Evolutionary conservation across 1,140 invertebrate genomes (phyloP), one percentile per base, ranked within the genome.

Genomic region (Leptinotarsa undecemlineata): DNA sequence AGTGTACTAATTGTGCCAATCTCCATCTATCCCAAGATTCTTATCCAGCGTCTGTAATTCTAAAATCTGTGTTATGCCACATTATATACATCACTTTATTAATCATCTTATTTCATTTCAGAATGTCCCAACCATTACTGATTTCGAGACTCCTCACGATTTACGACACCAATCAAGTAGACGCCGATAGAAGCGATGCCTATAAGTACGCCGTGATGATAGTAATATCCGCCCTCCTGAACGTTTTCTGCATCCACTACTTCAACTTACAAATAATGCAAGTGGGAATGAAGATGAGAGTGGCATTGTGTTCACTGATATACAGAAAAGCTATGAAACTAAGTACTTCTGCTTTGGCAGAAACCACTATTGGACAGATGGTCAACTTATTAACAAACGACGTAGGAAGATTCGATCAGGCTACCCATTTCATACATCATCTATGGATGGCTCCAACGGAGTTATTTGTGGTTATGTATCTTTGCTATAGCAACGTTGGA

Each of bases 361-460:
- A 92, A 82, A 94, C 93, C 0, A 91, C 95, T 1, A 87, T 92
- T 1, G 95, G 94, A 0, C 92, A 95, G 81, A 92, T 95, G 62
- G 92, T 97, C 0, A 97, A 96, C 84, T 87, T 97, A 1, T 84
- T 96, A 68, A 95, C 95, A 3, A 96, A 96, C 74, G 95, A 96
- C 81, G 89, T 92, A 14, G 90, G 89, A 15, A 84, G 91, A 20
- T 93, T 93, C 78, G 92, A 93, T 82, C 85, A 90, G 61, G 89
- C 90, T 0, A 85, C 89, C 0, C 85, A 90, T 68, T 90, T 91
- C 81, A 77, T 93, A 5, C 88, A 92, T 78, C 91, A 92, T 76
- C 80, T 93, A 0, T 90, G 91, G 86, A 87, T 92, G 26, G 93
- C 92, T 0, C 94, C 95, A 0, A 81, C 95, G 1, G 92, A 95